These are phyloP conservation scores for Caiman crocodilus DNA, from an alignment of 2,797 vertebrate genomes.

Conservation along the genomic window DNA sequence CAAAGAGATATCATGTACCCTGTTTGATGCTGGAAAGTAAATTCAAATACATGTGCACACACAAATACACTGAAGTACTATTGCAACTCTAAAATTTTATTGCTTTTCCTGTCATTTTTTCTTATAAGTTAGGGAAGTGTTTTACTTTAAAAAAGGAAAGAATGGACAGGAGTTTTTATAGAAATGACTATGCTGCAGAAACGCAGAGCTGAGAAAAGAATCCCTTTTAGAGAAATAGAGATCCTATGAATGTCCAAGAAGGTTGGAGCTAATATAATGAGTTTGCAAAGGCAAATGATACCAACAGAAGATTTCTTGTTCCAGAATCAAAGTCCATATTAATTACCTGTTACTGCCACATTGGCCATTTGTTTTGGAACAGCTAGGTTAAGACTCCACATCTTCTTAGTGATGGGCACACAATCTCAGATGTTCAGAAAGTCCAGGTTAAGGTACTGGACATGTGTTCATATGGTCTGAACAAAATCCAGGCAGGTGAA, in stretches of 20 bases:
- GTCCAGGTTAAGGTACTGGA: not conserved
- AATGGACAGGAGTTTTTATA: not conserved
- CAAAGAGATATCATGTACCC: not conserved
- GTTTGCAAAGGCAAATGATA: not conserved
- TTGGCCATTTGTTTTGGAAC: not conserved
- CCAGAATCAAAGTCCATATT: not conserved
- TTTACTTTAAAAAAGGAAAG: too few relatives aligned
- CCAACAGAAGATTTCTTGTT: too few relatives aligned
- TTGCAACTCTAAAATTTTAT: too few relatives aligned
- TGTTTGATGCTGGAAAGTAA: not conserved
- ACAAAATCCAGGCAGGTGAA: not conserved
- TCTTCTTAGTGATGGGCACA: not conserved
- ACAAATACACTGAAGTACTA: too few relatives aligned
- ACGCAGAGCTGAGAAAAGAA: not conserved
- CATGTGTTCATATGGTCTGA: not conserved
- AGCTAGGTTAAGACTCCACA: not conserved
- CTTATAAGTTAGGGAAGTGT: too few relatives aligned
- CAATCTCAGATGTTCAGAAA: not conserved
- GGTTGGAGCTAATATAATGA: not conserved
- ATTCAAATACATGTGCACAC: too few relatives aligned
- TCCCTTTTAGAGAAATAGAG: not conserved
- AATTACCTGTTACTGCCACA: not conserved
- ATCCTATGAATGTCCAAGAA: not conserved
- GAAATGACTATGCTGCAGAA: not conserved
- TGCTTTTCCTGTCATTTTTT: too few relatives aligned